phyloP scores from a whole-genome alignment of 2,113 vertebrate species.

The Diadophis punctatus region DNA sequence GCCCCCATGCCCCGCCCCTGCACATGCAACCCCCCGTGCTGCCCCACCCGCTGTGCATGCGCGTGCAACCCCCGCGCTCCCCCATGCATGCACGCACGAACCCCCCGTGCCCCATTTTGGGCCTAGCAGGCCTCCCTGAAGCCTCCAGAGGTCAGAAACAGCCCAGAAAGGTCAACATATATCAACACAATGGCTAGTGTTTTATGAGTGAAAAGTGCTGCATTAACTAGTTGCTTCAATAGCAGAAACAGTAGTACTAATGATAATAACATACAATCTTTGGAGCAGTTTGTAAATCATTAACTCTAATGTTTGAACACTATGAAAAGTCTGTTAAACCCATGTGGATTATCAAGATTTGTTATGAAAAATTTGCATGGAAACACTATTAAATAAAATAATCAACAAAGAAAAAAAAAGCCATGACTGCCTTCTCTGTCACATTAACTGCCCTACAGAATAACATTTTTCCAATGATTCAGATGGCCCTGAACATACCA shows the following conservation, averaged over 20 bases:
- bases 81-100: no score
- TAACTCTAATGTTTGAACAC: not conserved
- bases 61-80: no score
- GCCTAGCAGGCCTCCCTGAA: no score
- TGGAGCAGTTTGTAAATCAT: not conserved
- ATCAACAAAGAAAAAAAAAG: not conserved
- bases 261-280: not conserved
- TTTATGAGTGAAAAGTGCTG: not conserved
- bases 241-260: not conserved
- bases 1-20: no score
- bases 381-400: not conserved
- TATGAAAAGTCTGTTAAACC: not conserved
- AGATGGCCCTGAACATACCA: not conserved
- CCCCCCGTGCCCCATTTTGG: no score
- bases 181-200: not conserved
- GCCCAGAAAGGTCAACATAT: not conserved
- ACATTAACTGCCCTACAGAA: not conserved
- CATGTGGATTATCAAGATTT: not conserved
- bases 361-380: not conserved
- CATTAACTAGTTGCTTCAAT: not conserved
- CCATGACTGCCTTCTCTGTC: not conserved
- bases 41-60: no score
- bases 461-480: not conserved
- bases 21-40: no score
- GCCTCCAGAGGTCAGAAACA: no score